Conservation (phyloP, 2,888 invertebrate species). For the Leptarthrus brevirostris region DNA sequence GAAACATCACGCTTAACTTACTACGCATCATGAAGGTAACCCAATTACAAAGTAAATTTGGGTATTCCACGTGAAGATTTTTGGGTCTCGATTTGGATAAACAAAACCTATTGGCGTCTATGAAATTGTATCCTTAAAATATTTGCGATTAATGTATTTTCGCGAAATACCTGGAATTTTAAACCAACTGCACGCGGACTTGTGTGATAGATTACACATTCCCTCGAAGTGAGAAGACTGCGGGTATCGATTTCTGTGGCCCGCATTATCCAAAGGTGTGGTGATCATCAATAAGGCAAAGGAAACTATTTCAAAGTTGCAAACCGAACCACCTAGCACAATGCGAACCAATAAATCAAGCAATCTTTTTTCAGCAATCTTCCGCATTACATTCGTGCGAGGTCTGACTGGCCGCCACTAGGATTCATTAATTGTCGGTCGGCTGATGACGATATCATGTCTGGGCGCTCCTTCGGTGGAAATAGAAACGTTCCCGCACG, state of each 20-base stretch:
- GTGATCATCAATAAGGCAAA: slow-evolving; percentile 2
- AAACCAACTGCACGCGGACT: not conserved
- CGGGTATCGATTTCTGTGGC: slow-evolving; percentile 21
- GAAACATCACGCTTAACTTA: too few relatives aligned
- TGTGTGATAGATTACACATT: slow-evolving; percentile 1
- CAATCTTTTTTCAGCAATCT: slow-evolving; percentile 25
- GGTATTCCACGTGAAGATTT: too few relatives aligned
- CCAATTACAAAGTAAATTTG: too few relatives aligned
- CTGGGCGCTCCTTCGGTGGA: slow-evolving; percentile 24
- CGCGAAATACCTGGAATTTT: too few relatives aligned
- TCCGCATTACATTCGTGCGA: slow-evolving; percentile 13
- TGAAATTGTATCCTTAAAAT: too few relatives aligned
- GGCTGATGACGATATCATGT: slow-evolving; percentile 27
- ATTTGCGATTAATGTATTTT: too few relatives aligned
- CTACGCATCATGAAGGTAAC: too few relatives aligned
- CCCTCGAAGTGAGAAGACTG: not conserved
- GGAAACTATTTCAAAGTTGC: not conserved
- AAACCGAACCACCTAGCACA: not conserved
- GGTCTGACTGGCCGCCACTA: slow-evolving; percentile 1
- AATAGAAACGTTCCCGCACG: not conserved
- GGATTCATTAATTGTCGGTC: slow-evolving; percentile 21
- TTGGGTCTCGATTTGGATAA: too few relatives aligned
- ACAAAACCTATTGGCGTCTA: too few relatives aligned
- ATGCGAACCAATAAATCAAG: slow-evolving; percentile 26
- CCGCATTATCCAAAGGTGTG: slow-evolving; percentile 11